phyloP scores from a whole-genome alignment of 2,113 vertebrate species.

The Petaurus breviceps region DNA sequence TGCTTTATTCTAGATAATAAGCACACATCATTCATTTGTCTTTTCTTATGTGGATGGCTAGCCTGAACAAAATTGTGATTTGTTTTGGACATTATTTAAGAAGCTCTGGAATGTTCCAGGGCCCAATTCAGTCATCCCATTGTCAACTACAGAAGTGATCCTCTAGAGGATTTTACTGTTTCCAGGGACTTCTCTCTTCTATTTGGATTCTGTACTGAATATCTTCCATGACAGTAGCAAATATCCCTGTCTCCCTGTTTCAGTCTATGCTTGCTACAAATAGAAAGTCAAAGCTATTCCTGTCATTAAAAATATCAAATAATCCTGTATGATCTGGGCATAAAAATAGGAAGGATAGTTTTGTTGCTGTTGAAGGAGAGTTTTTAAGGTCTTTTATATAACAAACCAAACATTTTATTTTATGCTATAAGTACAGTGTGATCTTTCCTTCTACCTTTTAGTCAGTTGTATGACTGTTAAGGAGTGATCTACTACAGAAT shows the following conservation, averaged over 20 bases:
- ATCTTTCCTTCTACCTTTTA: neutral
- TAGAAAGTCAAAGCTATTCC: neutral
- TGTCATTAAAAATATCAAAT: neutral
- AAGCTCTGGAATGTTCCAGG: neutral
- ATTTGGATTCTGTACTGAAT: neutral
- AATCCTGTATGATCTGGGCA: neutral
- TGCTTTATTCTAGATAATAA: neutral
- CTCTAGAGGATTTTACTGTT: neutral
- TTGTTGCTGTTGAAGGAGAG: neutral
- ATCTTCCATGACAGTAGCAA: neutral
- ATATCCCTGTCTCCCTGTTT: neutral
- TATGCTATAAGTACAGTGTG: neutral
- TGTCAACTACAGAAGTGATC: neutral
- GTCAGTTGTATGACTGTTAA: neutral
- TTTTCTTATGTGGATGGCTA: neutral
- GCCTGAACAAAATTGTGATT: neutral
- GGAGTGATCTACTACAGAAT: neutral
- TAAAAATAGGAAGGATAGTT: neutral
- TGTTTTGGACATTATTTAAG: neutral
- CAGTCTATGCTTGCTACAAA: neutral
- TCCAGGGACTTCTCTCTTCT: neutral
- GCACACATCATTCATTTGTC: neutral
- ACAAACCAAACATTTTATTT: neutral
- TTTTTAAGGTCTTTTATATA: neutral
- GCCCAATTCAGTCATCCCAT: neutral